These are phyloP conservation scores for Zosterops japonicus DNA, from an alignment of 2,113 vertebrate genomes.

Conservation along the genomic window DNA sequence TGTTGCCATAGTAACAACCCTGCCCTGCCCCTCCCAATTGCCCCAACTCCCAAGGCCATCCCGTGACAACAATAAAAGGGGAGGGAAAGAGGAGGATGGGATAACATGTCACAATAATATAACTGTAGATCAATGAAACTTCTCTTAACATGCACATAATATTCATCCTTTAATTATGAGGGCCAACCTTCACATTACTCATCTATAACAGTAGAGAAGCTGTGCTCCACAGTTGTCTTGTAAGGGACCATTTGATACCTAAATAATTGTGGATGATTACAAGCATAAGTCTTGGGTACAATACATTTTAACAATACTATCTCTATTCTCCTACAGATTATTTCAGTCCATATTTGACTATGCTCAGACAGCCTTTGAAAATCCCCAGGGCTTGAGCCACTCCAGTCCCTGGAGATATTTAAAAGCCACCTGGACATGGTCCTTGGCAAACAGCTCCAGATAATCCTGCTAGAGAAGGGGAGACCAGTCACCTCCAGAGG, in stretches of 20 bases:
- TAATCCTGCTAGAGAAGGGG: background rate
- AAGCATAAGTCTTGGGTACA: background rate
- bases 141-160: too few species aligned
- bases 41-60: too few species aligned
- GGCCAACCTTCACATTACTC: too few species aligned
- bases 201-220: too few species aligned
- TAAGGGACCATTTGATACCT: background rate
- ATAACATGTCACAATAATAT: too few species aligned
- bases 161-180: too few species aligned
- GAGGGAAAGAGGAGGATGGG: too few species aligned
- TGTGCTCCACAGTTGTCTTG: background rate
- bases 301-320: background rate
- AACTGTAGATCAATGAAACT: too few species aligned
- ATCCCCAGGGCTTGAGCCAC: background rate
- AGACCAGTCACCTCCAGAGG: background rate
- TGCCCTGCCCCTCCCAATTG: too few species aligned
- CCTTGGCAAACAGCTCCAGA: background rate
- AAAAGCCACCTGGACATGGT: background rate
- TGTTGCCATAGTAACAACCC: too few species aligned
- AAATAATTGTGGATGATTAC: background rate
- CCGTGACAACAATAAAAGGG: too few species aligned
- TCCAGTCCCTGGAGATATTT: background rate
- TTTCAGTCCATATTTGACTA: background rate
- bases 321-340: background rate
- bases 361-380: background rate